Conservation (phyloP, 2,797 vertebrate species). For the Anableps anableps region DNA sequence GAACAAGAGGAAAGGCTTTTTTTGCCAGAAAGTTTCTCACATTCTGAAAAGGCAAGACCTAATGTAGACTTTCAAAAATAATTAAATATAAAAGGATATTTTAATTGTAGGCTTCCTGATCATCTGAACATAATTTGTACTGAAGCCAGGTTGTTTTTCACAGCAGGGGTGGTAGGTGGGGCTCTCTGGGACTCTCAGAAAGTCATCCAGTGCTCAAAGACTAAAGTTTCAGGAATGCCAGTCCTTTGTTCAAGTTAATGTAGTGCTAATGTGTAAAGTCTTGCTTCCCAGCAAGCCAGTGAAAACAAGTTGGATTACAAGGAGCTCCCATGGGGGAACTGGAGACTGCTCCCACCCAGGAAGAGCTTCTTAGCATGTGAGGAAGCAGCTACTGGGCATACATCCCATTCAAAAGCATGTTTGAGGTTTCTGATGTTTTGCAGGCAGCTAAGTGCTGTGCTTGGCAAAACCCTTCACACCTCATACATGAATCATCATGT, state of each 20-base stretch:
- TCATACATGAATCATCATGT: slow-evolving; percentile 49
- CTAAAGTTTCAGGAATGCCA: slow-evolving; percentile 70
- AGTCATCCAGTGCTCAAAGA: slow-evolving; percentile 42
- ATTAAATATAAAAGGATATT: not conserved
- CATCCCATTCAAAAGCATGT: slow-evolving; percentile 61
- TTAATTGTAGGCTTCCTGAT: not conserved
- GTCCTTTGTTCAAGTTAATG: slow-evolving; percentile 76
- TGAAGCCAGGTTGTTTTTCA: not conserved
- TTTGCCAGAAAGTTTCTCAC: not conserved
- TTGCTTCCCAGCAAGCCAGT: slow-evolving; percentile 81
- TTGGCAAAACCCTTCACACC: slow-evolving; percentile 65
- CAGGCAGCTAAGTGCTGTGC: slow-evolving; percentile 66
- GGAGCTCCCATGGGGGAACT: slow-evolving; percentile 62
- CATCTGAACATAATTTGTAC: not conserved
- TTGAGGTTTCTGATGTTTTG: slow-evolving; percentile 59
- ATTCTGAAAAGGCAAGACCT: not conserved
- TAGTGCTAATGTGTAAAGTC: slow-evolving; percentile 75
- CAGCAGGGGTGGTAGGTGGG: slow-evolving; percentile 26
- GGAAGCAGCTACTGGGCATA: slow-evolving; percentile 48
- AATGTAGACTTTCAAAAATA: not conserved
- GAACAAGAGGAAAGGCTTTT: not conserved
- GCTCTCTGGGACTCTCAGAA: slow-evolving; percentile 26
- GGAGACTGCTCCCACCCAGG: slow-evolving; percentile 41
- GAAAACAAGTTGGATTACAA: slow-evolving; percentile 85
- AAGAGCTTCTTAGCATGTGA: slow-evolving; percentile 73